phyloP scores from a whole-genome alignment of 2,113 vertebrate species.

The Dascyllus trimaculatus region DNA sequence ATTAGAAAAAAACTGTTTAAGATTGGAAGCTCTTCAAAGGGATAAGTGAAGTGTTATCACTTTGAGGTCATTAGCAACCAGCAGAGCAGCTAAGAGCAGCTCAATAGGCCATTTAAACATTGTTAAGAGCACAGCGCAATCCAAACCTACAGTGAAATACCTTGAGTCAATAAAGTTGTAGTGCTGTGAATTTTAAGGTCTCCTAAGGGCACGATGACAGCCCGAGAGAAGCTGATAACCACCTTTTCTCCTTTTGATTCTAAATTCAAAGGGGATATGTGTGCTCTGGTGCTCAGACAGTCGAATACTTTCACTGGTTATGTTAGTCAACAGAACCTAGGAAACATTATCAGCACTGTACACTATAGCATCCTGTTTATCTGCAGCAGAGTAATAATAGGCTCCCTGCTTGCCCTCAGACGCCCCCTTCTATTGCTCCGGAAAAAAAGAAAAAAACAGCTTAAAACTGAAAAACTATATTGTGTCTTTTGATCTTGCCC shows the following conservation, averaged over 20 bases:
- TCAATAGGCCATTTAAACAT: slow-evolving; percentile 68
- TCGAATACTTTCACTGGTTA: background rate
- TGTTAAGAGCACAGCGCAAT: slow-evolving; percentile 52
- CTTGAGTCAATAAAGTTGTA: slow-evolving; percentile 35
- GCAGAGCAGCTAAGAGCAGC: slow-evolving; percentile 50
- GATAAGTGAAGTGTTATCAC: slow-evolving; percentile 49
- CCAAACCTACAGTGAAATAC: slow-evolving; percentile 53
- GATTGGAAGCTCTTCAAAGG: slow-evolving; percentile 30
- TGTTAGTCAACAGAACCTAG: background rate
- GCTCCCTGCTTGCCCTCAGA: background rate
- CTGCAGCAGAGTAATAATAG: background rate
- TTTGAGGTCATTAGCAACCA: slow-evolving; percentile 63
- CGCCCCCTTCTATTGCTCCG: too few relatives aligned
- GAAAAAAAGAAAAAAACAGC: slow-evolving; percentile 4
- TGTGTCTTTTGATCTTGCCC: slow-evolving; percentile 17
- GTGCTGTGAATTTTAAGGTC: slow-evolving; percentile 19
- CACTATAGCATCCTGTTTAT: background rate
- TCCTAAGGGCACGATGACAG: slow-evolving; percentile 27
- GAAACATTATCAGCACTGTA: background rate
- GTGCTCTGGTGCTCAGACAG: background rate
- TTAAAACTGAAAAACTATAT: background rate
- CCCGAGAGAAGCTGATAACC: background rate
- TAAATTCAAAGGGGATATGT: background rate
- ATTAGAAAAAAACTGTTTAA: slow-evolving; percentile 6
- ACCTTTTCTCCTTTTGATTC: slow-evolving; percentile 2